phyloP scores from a whole-genome alignment of 2,113 vertebrate species.

The Strigops habroptila region DNA sequence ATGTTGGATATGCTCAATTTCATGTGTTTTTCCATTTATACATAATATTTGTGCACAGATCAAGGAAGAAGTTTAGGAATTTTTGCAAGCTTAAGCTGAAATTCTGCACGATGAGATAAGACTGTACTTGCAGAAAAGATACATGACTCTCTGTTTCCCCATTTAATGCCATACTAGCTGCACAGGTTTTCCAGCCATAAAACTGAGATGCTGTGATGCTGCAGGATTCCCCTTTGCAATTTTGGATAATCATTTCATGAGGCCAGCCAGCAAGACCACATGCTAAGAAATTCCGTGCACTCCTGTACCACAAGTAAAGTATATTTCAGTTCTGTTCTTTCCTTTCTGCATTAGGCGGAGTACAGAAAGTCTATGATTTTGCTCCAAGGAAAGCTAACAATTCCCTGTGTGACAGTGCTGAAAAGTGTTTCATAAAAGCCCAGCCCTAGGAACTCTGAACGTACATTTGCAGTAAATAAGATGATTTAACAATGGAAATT shows the following conservation, averaged over 20 bases:
- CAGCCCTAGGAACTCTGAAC: not conserved
- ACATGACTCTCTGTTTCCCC: not conserved
- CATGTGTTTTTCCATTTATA: not conserved
- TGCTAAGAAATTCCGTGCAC: not conserved
- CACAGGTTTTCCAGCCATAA: not conserved
- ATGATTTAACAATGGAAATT: not conserved
- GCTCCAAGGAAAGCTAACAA: not conserved
- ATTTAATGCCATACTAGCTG: not conserved
- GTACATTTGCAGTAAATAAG: not conserved
- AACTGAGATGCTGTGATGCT: not conserved
- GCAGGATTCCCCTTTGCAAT: not conserved
- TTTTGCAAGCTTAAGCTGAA: not conserved
- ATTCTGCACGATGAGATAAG: not conserved
- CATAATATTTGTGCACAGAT: not conserved
- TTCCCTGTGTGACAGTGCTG: not conserved
- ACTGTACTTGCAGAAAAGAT: not conserved
- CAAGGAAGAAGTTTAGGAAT: not conserved
- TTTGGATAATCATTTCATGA: not conserved
- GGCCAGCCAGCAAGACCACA: not conserved
- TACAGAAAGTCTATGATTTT: not conserved
- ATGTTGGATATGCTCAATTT: not conserved
- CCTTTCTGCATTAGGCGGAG: not conserved
- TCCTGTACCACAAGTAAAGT: not conserved
- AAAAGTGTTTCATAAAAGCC: not conserved
- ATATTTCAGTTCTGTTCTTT: not conserved